Conservation (phyloP, 2,113 vertebrate genomes). For the Osmerus mordax region DNA sequence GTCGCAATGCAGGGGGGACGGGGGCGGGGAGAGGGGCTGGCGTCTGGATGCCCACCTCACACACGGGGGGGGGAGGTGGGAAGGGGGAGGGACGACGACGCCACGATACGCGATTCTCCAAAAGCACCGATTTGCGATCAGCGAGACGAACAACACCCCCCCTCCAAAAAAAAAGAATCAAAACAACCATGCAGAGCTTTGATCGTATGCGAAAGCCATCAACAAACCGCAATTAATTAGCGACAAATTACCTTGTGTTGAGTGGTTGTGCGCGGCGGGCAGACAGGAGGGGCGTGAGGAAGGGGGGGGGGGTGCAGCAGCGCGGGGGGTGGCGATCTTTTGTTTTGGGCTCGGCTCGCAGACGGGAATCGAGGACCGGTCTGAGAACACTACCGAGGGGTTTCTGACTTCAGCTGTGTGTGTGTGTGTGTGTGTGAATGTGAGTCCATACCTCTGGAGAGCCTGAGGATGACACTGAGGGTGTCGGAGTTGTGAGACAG, state of each 20-base stretch:
- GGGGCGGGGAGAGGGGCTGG: neutral
- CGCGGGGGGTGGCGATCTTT: conserved; percentile 37
- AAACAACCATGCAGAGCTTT: conserved; percentile 36
- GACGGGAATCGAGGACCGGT: conserved; percentile 19
- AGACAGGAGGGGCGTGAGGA: conserved; percentile 30
- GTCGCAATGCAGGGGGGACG: conserved; percentile 1
- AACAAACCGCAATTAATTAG: conserved; percentile 50
- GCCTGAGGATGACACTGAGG: conserved; percentile 21
- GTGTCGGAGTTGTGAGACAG: neutral
- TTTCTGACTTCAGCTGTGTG: conserved; percentile 24
- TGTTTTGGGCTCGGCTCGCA: conserved; percentile 42
- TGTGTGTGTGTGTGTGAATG: conserved; percentile 7
- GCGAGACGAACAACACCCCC: neutral
- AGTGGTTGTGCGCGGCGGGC: conserved; percentile 43
- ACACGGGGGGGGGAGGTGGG: conserved; percentile 7
- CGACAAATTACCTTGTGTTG: conserved; percentile 61
- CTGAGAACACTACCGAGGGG: conserved; percentile 15
- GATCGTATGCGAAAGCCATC: conserved; percentile 42
- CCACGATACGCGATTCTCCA: conserved; percentile 6
- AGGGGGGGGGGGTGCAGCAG: conserved; percentile 21
- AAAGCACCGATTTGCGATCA: conserved; percentile 25
- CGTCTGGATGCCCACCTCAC: no score
- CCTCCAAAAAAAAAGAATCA: neutral
- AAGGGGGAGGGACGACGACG: neutral
- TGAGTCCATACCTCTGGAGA: neutral